Evolutionary conservation across 2,888 invertebrate genomes (phyloP), one percentile per base, ranked within the genome.

Genomic region (Pardosa pseudoannulata): DNA sequence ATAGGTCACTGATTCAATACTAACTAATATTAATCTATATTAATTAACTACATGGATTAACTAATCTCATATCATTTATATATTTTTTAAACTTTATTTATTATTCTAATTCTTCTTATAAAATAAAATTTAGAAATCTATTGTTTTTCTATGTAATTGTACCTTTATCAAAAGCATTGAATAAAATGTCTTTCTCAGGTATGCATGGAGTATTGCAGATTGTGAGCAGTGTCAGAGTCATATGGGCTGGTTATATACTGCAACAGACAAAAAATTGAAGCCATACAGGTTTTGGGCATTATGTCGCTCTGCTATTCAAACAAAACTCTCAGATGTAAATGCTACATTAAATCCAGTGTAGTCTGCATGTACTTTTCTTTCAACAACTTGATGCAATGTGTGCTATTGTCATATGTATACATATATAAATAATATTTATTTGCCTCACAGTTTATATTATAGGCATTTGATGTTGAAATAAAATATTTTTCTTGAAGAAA

Each of bases 191-290:
- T 74, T 82, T 91, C 91, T 39, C 90, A 95, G 96, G 31, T 96
- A 96, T 91, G 94, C 95, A 5, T 96, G 96, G 96, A 95, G 94
- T 36, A 95, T 96, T 75, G 94, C 94, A 41, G 93, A 94, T 83
- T 96, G 96, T 90, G 92, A 92, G 74, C 91, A 92, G 28, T 96
- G 96, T 91, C 91, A 92, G 64, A 92, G 92, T 65, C 96, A 96
- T 91, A 93, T 96, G 89, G 96, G 96, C 1, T 96, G 96, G 96
- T 93, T 93, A 90, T 96, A 96, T 90, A 94, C 94, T n/a, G 94
- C 95, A 0, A 92, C 93, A 6, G 91, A 92, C 64, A 92, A 92
- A 46, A 93, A 93, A 89, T 91, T 96, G 73, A 93, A 93, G 80
- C 96, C 96, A 0, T 92, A 92, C 78, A 93, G 93, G 73, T 96